Base-by-base conservation (phyloP, 2,888 invertebrate species). In the Oeneis ivallda region DNA sequence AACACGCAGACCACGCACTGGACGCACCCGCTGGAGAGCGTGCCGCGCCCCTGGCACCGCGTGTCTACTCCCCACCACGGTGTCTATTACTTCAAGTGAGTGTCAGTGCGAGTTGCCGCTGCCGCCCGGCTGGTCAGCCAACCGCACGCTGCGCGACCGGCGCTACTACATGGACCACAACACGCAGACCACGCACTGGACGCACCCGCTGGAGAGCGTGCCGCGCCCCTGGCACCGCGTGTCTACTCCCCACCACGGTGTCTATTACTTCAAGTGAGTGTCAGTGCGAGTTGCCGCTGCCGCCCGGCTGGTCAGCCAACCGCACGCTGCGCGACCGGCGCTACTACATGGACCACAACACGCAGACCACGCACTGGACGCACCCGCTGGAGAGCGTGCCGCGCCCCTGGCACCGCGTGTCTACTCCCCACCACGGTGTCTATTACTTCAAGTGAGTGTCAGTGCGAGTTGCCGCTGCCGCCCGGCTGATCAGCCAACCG, bases 1-100 rank as follows among this genome's bases (percentile, higher is more conserved):
- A 98, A 99, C 84, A 99, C 98, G 0, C 98, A 99, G 92, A 99
- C 99, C 1, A 99, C 99, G 1, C 99, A 99, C 92, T 99, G 99
- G 99, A 98, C 98, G 63, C 99, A 99, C 92, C 99, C 99, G 0
- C 87, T 99, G 99, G 98, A 98, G 83, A 95, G 97, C 75, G 98
- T 99, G 2, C 45, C 45, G 26, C 37, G 37, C 37, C 99, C 99
- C 0, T 99, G 99, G 99, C 98, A 98, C 80, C 94, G 98, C 72
- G 96, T 99, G 64, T 98, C 98, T 76, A 98, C 98, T 13, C 96
- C 97, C 17, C 96, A 98, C 79, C 97, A 97, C 84, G 99, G 99
- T 39, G 96, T 98, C 67, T 98, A 99, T 84, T 99, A 98, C 87
- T 97, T 98, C 37, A 37, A 37, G 37, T 37, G 93, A 94, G 58